Evolutionary conservation across 2,797 vertebrate genomes (phyloP).

Genomic region (Ctenopoma multispine): DNA sequence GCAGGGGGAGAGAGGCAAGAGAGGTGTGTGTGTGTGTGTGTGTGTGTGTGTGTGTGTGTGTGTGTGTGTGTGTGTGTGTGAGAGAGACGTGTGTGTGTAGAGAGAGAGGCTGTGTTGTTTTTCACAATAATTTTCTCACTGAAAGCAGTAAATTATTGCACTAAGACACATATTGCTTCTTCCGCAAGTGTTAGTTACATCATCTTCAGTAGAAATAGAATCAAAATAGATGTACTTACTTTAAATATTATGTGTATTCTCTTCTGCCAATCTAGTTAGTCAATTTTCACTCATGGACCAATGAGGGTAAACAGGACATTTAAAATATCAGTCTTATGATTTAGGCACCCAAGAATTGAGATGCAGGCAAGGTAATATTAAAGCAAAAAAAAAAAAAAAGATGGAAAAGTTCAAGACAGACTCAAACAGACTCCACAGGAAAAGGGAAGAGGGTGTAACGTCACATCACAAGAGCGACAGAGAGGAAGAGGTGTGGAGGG

Average conservation of each 20-base stretch:
- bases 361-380: conserved; percentile 22
- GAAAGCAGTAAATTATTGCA: conserved; percentile 3
- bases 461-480: conserved; percentile 33
- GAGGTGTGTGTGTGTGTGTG: background rate
- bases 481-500: conserved; percentile 35
- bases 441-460: conserved; percentile 16
- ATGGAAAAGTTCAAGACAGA: conserved; percentile 35
- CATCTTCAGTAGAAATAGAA: background rate
- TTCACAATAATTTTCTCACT: background rate
- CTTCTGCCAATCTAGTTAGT: background rate
- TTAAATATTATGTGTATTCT: background rate
- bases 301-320: background rate
- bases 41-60: conserved; percentile 9
- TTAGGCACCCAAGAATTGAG: background rate
- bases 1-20: conserved; percentile 20
- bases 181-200: background rate
- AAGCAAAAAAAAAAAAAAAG: conserved; percentile 2
- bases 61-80: too few species aligned
- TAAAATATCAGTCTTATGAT: background rate
- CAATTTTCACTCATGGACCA: background rate
- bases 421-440: conserved; percentile 35
- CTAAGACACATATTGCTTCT: background rate
- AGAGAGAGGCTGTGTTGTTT: conserved; percentile 3
- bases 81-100: background rate
- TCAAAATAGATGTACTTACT: background rate